Evolutionary conservation across 2,888 invertebrate genomes (phyloP).

Genomic region (Sesia bembeciformis): DNA sequence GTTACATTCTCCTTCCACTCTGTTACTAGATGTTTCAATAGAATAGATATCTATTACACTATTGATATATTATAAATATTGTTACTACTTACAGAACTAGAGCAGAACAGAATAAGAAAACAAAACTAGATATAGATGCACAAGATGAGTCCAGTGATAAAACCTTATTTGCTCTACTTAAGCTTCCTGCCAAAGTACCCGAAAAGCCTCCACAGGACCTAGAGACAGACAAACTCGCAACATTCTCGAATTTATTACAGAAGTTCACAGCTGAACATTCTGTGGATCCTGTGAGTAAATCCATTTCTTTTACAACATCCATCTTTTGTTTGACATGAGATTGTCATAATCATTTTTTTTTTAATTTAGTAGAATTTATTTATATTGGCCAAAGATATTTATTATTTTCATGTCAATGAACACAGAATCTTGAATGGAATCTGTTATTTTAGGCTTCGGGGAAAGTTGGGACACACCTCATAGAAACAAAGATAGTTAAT

Average conservation of each 20-base stretch:
- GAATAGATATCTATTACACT: no score
- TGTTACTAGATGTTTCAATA: no score
- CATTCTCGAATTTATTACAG: constrained; percentile 63
- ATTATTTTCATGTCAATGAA: no score
- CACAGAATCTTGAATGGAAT: no score
- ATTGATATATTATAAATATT: not conserved
- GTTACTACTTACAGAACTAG: not conserved
- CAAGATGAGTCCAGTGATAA: constrained; percentile 71
- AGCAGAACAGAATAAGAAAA: constrained; percentile 37
- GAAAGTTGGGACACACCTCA: no score
- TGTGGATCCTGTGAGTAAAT: constrained; percentile 47
- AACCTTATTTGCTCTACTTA: constrained; percentile 73
- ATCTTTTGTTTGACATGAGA: not conserved
- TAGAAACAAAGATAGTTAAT: no score
- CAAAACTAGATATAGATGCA: constrained; percentile 30
- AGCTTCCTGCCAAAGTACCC: constrained; percentile 42
- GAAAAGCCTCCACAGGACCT: constrained; percentile 39
- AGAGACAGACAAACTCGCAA: constrained; percentile 51
- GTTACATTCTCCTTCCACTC: no score
- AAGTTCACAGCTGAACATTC: constrained; percentile 62
- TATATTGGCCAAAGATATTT: no score
- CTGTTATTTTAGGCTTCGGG: no score
- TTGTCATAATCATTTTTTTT: not conserved
- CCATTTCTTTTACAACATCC: not conserved
- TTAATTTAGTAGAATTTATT: no score